Conservation (phyloP, 2,113 vertebrate species). For the Oncorhynchus gorbuscha region DNA sequence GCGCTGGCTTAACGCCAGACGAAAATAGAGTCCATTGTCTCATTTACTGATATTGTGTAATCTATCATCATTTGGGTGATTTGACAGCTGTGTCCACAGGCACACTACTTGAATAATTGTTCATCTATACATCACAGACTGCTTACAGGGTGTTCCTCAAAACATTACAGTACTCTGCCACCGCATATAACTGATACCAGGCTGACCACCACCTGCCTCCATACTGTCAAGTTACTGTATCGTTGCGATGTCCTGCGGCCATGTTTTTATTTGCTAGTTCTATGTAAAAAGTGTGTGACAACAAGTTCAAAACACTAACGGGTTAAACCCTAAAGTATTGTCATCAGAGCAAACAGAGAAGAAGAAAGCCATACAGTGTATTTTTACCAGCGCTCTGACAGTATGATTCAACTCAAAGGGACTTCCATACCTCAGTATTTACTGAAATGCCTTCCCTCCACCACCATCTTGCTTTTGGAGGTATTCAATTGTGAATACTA, state of each 20-base stretch:
- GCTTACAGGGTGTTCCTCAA: too few relatives aligned
- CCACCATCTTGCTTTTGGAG: conserved; percentile 22
- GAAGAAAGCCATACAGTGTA: neutral
- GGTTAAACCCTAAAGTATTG: neutral
- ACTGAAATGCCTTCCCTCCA: conserved; percentile 17
- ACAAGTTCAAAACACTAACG: neutral
- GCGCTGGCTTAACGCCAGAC: too few relatives aligned
- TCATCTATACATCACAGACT: too few relatives aligned
- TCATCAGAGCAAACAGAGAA: conserved; percentile 1
- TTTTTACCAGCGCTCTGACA: conserved; percentile 16
- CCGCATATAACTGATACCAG: too few relatives aligned
- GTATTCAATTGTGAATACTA: conserved; percentile 41
- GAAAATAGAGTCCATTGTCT: too few relatives aligned
- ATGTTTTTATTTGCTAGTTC: neutral
- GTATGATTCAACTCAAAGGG: conserved; percentile 34
- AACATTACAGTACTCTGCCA: too few relatives aligned
- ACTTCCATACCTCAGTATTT: conserved; percentile 27
- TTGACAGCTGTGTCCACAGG: too few relatives aligned
- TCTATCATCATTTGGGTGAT: too few relatives aligned
- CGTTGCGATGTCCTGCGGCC: neutral
- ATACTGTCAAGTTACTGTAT: neutral
- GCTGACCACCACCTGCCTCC: neutral
- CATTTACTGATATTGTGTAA: too few relatives aligned
- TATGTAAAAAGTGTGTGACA: neutral
- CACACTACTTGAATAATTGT: too few relatives aligned